Evolutionary conservation across 2,113 vertebrate species (phyloP).

Genomic region (Phasianus colchicus): DNA sequence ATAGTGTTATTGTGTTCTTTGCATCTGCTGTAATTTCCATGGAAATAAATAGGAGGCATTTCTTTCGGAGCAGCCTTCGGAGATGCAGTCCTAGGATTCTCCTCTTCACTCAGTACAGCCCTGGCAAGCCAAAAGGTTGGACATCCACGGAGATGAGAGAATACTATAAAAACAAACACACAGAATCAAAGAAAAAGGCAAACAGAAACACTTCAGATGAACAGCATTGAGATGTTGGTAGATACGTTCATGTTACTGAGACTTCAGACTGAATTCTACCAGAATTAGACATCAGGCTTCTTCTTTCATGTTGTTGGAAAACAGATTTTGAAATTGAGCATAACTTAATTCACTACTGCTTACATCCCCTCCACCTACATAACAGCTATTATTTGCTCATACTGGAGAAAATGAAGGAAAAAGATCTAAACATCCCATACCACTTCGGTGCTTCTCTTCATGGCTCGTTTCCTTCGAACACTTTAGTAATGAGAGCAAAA

Average conservation of each 20-base stretch:
- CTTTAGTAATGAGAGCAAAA: not conserved
- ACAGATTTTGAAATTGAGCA: not conserved
- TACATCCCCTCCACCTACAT: rapidly evolving
- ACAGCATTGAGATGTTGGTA: not conserved
- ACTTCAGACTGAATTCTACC: not conserved
- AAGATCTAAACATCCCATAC: rapidly evolving
- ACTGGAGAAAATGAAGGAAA: not conserved
- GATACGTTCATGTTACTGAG: not conserved
- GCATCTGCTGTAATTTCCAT: too few relatives aligned
- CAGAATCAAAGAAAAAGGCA: not conserved
- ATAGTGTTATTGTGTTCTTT: too few relatives aligned
- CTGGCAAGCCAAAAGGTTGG: too few relatives aligned
- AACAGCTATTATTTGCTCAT: not conserved
- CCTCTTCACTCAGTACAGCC: too few relatives aligned
- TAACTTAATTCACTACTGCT: not conserved
- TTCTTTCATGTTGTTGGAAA: not conserved
- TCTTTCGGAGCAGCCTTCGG: too few relatives aligned
- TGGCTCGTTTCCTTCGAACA: not conserved
- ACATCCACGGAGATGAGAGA: not conserved
- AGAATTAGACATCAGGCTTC: not conserved
- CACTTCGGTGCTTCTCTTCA: not conserved
- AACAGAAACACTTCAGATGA: too few relatives aligned
- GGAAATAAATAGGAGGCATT: too few relatives aligned
- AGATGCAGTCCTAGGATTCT: too few relatives aligned
- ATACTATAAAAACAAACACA: not conserved